phyloP scores from a whole-genome alignment of 2,888 invertebrate species.

The Macrophya alboannulata region DNA sequence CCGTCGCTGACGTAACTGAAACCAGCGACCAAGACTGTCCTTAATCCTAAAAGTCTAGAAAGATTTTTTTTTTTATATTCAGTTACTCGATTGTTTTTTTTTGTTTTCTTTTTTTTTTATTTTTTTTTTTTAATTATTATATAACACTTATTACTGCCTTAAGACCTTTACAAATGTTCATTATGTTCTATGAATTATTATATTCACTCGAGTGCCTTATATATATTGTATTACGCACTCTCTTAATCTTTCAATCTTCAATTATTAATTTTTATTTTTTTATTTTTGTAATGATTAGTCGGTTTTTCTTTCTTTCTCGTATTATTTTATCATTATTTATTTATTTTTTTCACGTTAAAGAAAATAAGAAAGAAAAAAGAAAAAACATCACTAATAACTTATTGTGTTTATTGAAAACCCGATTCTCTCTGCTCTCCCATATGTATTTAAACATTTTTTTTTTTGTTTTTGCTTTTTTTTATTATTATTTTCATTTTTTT shows the following conservation, averaged over 20 bases:
- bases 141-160: constrained; percentile 72
- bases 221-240: constrained; percentile 2
- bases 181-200: constrained; percentile 62
- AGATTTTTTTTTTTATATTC: constrained; percentile 61
- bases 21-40: constrained; percentile 68
- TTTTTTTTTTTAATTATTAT: constrained; percentile 65
- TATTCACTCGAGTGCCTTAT: constrained; percentile 26
- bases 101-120: constrained; percentile 41
- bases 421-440: neutral
- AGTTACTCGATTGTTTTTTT: constrained; percentile 56
- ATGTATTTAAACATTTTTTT: neutral
- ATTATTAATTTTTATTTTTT: constrained; percentile 9
- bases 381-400: neutral
- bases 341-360: constrained; percentile 15
- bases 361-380: constrained; percentile 16
- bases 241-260: constrained; percentile 16
- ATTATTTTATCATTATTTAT: neutral
- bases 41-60: constrained; percentile 67
- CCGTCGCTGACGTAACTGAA: constrained; percentile 67
- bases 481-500: neutral
- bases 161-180: constrained; percentile 70
- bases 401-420: neutral
- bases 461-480: neutral
- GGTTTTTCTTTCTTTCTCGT: constrained; percentile 24
- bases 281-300: constrained; percentile 25